phyloP scores from a whole-genome alignment of 1,140 invertebrate genomes.

The Megalonaias nervosa region DNA sequence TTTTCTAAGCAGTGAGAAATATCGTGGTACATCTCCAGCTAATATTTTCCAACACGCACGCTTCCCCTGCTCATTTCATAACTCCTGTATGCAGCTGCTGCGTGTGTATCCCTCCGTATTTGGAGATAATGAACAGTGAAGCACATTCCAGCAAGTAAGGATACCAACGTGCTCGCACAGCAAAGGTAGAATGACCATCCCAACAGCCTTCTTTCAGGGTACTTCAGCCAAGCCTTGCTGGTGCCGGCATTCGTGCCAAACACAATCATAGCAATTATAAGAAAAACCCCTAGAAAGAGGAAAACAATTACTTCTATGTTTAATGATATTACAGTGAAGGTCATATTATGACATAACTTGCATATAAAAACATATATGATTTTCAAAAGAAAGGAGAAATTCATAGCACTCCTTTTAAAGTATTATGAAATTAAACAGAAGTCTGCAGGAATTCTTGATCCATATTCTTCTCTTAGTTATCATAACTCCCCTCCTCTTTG shows the following conservation, averaged over 20 bases:
- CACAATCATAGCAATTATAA: slow-evolving; percentile 15
- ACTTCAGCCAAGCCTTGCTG: slow-evolving; percentile 22
- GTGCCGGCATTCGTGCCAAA: slow-evolving; percentile 28
- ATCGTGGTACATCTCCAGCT: too few species aligned
- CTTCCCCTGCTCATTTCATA: slow-evolving; percentile 19
- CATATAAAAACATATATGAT: too few species aligned
- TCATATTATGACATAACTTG: too few species aligned
- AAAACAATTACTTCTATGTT: not conserved
- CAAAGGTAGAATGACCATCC: slow-evolving; percentile 32
- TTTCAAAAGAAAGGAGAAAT: too few species aligned
- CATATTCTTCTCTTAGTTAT: too few species aligned
- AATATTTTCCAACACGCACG: too few species aligned
- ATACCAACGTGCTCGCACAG: slow-evolving; percentile 9
- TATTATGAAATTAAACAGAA: too few species aligned
- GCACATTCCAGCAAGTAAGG: slow-evolving; percentile 11
- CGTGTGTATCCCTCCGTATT: slow-evolving; percentile 5
- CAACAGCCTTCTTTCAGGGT: slow-evolving; percentile 12
- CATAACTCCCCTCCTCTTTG: too few species aligned
- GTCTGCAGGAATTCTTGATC: too few species aligned
- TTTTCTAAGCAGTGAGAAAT: too few species aligned
- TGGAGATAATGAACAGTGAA: slow-evolving; percentile 24
- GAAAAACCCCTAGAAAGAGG: slow-evolving; percentile 1
- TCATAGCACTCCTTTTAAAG: too few species aligned
- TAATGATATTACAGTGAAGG: too few species aligned
- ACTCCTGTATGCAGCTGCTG: slow-evolving; percentile 15